phyloP scores from a whole-genome alignment of 1,140 invertebrate species.

The Forficula auricularia region DNA sequence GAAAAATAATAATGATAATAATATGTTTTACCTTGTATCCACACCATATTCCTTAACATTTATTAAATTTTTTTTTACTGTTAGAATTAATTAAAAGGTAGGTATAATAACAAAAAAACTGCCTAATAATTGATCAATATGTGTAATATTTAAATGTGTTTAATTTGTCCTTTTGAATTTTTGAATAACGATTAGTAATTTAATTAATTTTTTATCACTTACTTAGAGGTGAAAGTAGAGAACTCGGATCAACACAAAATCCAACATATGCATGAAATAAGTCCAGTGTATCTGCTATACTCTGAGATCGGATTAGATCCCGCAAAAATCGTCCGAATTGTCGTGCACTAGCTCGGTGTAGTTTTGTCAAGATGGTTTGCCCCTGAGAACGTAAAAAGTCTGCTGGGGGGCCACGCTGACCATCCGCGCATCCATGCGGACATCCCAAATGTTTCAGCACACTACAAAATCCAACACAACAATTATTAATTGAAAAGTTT shows the following conservation, averaged over 20 bases:
- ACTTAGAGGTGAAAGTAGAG: conserved; percentile 69
- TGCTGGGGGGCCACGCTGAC: conserved; percentile 66
- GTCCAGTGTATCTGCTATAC: conserved; percentile 70
- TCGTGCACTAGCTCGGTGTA: conserved; percentile 46
- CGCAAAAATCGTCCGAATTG: conserved; percentile 64
- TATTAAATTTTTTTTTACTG: too few species aligned
- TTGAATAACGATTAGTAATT: conserved; percentile 7
- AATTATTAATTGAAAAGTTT: neutral
- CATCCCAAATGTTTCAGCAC: conserved; percentile 84
- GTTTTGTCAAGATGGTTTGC: conserved; percentile 58
- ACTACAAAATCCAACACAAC: conserved; percentile 31
- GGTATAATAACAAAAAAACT: too few species aligned
- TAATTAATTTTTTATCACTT: conserved; percentile 28
- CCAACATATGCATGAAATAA: conserved; percentile 89
- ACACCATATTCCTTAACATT: too few species aligned
- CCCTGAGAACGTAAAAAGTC: conserved; percentile 79
- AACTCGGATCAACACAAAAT: conserved; percentile 80
- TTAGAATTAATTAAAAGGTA: too few species aligned
- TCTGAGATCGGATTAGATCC: conserved; percentile 55
- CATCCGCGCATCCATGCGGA: conserved; percentile 72
- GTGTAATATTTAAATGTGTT: conserved; percentile 9
- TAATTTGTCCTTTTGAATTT: conserved; percentile 9
- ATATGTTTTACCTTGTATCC: too few species aligned
- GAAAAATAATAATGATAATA: too few species aligned
- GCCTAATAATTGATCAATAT: conserved; percentile 16